phyloP scores from a whole-genome alignment of 1,140 invertebrate species.

The Tyrophagus putrescentiae region DNA sequence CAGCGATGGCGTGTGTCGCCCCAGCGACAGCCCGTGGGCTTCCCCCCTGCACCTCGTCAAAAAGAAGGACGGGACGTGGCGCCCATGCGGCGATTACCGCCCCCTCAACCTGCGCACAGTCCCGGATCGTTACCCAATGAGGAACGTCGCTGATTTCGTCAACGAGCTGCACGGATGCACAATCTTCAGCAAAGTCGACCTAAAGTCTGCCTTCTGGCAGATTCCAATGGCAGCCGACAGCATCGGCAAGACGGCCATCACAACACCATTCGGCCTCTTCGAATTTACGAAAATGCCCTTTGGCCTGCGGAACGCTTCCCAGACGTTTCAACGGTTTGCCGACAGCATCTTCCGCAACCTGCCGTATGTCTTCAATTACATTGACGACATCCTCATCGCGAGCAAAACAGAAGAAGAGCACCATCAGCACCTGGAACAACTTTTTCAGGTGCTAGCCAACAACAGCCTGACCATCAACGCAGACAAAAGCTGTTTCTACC shows the following conservation, averaged over 20 bases:
- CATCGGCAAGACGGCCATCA: conserved; percentile 20
- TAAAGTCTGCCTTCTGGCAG: conserved; percentile 31
- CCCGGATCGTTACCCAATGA: conserved; percentile 29
- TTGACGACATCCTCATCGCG: conserved; percentile 17
- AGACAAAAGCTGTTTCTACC: too few relatives aligned
- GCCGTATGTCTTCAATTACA: conserved; percentile 3
- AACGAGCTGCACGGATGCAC: conserved; percentile 25
- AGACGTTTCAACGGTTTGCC: neutral
- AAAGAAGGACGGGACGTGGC: conserved; percentile 26
- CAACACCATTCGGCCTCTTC: conserved; percentile 18
- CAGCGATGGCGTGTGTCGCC: conserved; percentile 29
- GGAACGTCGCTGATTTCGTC: conserved; percentile 29
- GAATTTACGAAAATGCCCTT: too few relatives aligned
- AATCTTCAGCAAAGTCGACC: conserved; percentile 29
- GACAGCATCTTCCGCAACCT: neutral
- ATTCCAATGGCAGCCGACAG: conserved; percentile 20
- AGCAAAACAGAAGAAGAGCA: neutral
- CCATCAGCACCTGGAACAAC: too few relatives aligned
- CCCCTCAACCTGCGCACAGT: conserved; percentile 30
- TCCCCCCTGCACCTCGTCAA: conserved; percentile 29
- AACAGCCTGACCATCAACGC: too few relatives aligned
- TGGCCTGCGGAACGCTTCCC: neutral
- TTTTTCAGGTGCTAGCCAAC: too few relatives aligned
- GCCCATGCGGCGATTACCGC: conserved; percentile 31
- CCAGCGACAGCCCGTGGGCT: conserved; percentile 33